Conservation (phyloP, 2,797 vertebrate genomes). For the Odontamblyopus lacepedii region DNA sequence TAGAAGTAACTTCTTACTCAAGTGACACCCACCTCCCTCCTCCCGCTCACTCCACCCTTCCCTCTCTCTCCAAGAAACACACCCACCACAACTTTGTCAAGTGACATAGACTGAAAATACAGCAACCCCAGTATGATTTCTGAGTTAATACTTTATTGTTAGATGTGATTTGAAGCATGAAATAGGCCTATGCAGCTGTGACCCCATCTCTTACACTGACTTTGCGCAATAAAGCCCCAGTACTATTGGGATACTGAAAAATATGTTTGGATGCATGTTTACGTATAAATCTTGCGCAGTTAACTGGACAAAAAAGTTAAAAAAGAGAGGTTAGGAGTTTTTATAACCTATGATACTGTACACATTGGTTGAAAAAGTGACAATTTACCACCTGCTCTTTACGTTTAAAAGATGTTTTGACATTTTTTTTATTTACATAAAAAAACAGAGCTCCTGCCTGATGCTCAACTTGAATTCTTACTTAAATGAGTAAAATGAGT, state of each 20-base stretch:
- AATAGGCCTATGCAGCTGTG: neutral
- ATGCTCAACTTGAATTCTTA: too few relatives aligned
- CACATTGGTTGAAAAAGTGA: too few relatives aligned
- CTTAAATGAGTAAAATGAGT: neutral
- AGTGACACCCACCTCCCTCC: constrained; percentile 71
- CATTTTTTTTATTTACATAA: too few relatives aligned
- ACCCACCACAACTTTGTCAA: constrained; percentile 1
- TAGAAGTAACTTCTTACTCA: constrained; percentile 77
- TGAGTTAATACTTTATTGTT: neutral
- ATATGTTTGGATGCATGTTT: too few relatives aligned
- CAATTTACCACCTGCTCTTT: too few relatives aligned
- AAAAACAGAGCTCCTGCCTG: too few relatives aligned
- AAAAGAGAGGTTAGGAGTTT: too few relatives aligned
- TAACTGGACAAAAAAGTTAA: too few relatives aligned
- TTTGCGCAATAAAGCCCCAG: neutral
- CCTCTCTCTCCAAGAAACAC: constrained; percentile 10
- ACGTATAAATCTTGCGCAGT: too few relatives aligned
- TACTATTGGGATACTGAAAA: too few relatives aligned
- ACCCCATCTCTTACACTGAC: neutral
- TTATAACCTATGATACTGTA: too few relatives aligned
- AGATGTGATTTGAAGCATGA: neutral
- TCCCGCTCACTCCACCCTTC: constrained; percentile 40
- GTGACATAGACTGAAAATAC: neutral
- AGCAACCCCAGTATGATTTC: neutral
- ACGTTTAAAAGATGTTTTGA: too few relatives aligned